Evolutionary conservation across 2,888 invertebrate species (phyloP).

Genomic region (Pocota personata): DNA sequence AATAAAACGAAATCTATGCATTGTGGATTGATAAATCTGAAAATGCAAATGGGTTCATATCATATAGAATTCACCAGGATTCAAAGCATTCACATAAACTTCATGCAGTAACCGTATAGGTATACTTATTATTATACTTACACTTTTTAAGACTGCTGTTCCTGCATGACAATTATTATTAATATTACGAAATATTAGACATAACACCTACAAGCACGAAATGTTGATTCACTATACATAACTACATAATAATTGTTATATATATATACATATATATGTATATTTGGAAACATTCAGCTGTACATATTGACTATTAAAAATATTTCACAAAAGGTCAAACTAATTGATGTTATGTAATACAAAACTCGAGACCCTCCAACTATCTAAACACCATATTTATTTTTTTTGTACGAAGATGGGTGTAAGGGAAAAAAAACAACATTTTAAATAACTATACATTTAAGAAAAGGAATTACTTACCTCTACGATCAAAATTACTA

Average conservation of each 20-base stretch:
- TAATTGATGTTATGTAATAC: slow-evolving; percentile 20
- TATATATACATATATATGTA: background rate
- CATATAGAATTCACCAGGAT: too few relatives aligned
- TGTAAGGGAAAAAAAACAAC: background rate
- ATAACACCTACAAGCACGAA: slow-evolving; percentile 3
- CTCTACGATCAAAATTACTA: slow-evolving; percentile 21
- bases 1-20: too few relatives aligned
- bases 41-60: too few relatives aligned
- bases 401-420: too few relatives aligned
- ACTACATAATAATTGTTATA: background rate
- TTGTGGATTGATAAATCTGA: too few relatives aligned
- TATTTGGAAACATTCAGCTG: background rate
- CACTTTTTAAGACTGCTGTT: background rate
- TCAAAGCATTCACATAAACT: too few relatives aligned
- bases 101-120: too few relatives aligned
- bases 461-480: background rate
- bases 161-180: background rate
- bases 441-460: background rate
- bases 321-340: slow-evolving; percentile 31
- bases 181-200: slow-evolving; percentile 12
- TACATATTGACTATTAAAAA: background rate
- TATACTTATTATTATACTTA: too few relatives aligned
- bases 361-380: slow-evolving; percentile 1
- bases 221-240: background rate
- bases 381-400: too few relatives aligned